phyloP scores from a whole-genome alignment of 2,888 invertebrate genomes.

The Pseudococcus viburni region DNA sequence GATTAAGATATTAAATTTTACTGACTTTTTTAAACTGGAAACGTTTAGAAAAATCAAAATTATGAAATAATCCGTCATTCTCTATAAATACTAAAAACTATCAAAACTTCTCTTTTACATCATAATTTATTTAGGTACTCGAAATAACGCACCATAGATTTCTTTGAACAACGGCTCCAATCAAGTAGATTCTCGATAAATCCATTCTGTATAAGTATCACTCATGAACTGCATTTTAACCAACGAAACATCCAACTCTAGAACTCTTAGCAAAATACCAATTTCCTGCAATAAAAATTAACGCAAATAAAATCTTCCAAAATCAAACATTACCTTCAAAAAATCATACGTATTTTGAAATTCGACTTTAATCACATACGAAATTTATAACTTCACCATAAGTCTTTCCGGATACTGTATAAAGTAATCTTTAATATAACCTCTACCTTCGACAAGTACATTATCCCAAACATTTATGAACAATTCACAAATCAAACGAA shows the following conservation, averaged over 20 bases:
- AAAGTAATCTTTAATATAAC: conserved; percentile 89
- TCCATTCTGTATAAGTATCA: conserved; percentile 88
- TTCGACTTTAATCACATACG: conserved; percentile 88
- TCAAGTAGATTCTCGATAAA: conserved; percentile 93
- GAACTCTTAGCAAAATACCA: conserved; percentile 85
- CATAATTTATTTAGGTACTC: not conserved
- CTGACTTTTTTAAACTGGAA: conserved; percentile 16
- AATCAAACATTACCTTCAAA: not conserved
- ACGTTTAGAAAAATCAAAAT: not conserved
- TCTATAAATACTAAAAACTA: too few species aligned
- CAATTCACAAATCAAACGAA: conserved; percentile 80
- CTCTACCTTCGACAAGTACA: conserved; percentile 83
- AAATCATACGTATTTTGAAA: conserved; percentile 78
- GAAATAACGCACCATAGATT: conserved; percentile 67
- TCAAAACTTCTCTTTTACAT: not conserved
- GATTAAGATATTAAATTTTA: not conserved
- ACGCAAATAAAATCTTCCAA: not conserved
- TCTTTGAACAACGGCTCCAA: conserved; percentile 74
- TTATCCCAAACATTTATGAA: conserved; percentile 90
- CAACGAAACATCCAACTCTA: conserved; percentile 89
- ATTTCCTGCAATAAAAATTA: conserved; percentile 73
- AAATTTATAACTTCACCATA: conserved; percentile 87
- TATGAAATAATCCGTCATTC: not conserved
- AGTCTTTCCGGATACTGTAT: conserved; percentile 86
- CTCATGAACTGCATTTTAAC: conserved; percentile 88